Evolutionary conservation across 2,888 invertebrate genomes (phyloP).

Genomic region (Cataglyphis albicans): DNA sequence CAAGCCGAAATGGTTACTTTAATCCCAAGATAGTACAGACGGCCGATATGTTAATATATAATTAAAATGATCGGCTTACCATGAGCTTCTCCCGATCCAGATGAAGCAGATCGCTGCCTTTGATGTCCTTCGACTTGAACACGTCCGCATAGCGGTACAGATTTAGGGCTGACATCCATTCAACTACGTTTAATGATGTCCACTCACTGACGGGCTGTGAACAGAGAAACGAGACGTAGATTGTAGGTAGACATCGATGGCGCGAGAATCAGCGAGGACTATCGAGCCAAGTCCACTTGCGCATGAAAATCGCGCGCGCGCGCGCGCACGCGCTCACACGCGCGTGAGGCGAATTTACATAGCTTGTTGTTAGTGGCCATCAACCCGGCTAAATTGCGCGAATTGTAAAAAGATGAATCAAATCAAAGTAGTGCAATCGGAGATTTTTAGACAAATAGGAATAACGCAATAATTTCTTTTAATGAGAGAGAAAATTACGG

Average conservation of each 20-base stretch:
- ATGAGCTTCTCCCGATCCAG: constrained; percentile 90
- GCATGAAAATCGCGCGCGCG: not conserved
- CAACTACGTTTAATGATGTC: constrained; percentile 90
- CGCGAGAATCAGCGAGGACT: constrained; percentile 26
- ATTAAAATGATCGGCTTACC: constrained; percentile 86
- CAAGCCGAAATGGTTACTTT: not conserved
- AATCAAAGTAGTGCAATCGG: not conserved
- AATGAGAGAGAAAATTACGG: not conserved
- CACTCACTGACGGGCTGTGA: constrained; percentile 89
- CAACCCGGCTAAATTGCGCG: not conserved
- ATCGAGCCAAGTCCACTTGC: constrained; percentile 43
- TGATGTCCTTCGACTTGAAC: constrained; percentile 90
- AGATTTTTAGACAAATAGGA: not conserved
- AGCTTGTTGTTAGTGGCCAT: not conserved
- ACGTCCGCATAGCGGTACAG: constrained; percentile 91
- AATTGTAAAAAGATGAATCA: not conserved
- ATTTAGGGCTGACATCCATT: constrained; percentile 92
- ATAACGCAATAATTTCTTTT: not conserved
- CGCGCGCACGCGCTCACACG: not conserved
- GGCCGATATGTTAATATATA: constrained; percentile 32
- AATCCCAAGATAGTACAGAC: constrained; percentile 21
- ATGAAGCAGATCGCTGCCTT: constrained; percentile 89
- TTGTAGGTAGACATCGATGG: constrained; percentile 47
- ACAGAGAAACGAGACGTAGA: constrained; percentile 36
- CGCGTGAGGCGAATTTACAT: not conserved